Conservation (phyloP, 2,113 vertebrate genomes). For the Otocyon megalotis region DNA sequence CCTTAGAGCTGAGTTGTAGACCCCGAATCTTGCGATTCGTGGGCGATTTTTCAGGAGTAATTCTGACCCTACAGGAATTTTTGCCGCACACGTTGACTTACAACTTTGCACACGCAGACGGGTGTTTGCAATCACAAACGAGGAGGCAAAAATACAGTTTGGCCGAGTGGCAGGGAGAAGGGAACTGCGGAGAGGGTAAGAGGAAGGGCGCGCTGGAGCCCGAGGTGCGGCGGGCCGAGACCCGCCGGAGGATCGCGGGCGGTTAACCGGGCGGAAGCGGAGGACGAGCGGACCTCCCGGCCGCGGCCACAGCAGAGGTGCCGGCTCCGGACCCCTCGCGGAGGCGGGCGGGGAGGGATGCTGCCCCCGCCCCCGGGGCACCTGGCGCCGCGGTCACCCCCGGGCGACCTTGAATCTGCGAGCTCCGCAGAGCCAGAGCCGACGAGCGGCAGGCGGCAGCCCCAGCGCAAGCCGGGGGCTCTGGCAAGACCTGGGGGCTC, state of each 20-base stretch:
- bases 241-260: not conserved
- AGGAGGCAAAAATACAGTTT: not conserved
- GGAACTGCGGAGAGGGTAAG: not conserved
- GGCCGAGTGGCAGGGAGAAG: not conserved
- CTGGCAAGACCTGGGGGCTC: not conserved
- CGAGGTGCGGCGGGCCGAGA: not conserved
- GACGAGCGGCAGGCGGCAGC: fast-evolving
- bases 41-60: not conserved
- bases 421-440: fast-evolving
- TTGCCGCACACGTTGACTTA: not conserved
- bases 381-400: not conserved
- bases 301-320: not conserved
- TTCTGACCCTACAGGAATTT: not conserved
- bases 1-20: not conserved
- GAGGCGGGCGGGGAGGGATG: not conserved
- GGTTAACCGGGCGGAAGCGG: not conserved
- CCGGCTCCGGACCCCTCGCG: not conserved
- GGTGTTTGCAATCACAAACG: not conserved
- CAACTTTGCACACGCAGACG: not conserved
- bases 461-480: fast-evolving
- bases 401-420: not conserved
- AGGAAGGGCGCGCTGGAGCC: not conserved
- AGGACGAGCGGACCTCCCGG: not conserved
- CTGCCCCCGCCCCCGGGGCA: not conserved
- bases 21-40: not conserved